phyloP scores from a whole-genome alignment of 2,113 vertebrate genomes.

The Rutilus rutilus region DNA sequence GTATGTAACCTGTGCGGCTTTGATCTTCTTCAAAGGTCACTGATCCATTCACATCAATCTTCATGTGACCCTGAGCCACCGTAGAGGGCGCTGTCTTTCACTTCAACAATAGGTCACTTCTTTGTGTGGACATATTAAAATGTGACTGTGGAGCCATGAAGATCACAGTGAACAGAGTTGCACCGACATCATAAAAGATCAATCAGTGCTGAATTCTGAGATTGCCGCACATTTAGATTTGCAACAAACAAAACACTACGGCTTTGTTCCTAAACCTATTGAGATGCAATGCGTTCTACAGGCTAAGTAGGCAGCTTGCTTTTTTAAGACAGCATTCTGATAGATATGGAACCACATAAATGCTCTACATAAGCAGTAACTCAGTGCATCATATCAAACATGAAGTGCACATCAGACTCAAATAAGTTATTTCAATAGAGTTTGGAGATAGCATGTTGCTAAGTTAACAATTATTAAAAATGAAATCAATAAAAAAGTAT shows the following conservation, averaged over 20 bases:
- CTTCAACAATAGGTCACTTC: constrained; percentile 43
- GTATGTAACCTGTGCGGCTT: constrained; percentile 70
- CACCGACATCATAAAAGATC: constrained; percentile 9
- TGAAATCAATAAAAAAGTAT: too few relatives aligned
- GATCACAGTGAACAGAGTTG: constrained; percentile 18
- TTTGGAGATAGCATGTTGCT: too few relatives aligned
- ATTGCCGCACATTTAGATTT: neutral
- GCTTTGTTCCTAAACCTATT: neutral
- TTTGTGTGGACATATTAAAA: constrained; percentile 25
- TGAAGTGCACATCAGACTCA: neutral
- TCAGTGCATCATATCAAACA: neutral
- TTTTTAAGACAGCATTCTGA: neutral
- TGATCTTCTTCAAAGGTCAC: constrained; percentile 76
- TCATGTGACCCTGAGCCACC: constrained; percentile 61
- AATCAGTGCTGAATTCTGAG: neutral
- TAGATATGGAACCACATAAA: neutral
- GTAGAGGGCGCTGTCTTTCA: constrained; percentile 64
- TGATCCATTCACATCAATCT: constrained; percentile 71
- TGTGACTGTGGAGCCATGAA: constrained; percentile 15
- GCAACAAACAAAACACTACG: neutral
- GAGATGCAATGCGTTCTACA: neutral
- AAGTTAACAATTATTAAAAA: too few relatives aligned
- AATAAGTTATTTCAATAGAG: neutral
- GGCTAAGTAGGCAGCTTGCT: neutral
- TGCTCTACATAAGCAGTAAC: neutral